These are phyloP conservation scores for Dendrocincla tyrannina DNA, from an alignment of 2,797 vertebrate species.

Conservation along the genomic window DNA sequence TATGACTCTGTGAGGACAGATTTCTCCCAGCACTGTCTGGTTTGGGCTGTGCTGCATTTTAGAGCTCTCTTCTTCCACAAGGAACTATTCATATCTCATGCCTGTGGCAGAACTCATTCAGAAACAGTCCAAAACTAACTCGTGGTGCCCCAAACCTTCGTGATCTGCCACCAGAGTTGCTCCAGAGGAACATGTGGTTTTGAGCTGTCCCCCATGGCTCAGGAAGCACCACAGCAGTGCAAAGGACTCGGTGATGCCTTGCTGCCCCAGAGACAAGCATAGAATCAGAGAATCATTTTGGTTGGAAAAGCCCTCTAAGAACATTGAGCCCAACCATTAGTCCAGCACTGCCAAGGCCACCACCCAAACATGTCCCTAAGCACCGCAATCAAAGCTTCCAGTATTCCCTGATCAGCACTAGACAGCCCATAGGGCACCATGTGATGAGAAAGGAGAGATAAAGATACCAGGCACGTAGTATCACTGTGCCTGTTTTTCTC, in stretches of 20 bases:
- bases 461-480: not conserved
- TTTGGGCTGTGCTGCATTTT: not conserved
- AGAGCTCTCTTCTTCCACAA: not conserved
- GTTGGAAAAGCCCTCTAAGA: not conserved
- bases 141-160: not conserved
- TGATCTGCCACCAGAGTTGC: not conserved
- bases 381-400: not conserved
- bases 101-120: not conserved
- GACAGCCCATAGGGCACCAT: not conserved
- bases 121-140: not conserved
- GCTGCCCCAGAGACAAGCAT: not conserved
- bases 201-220: not conserved
- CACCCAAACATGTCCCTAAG: not conserved
- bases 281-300: too few relatives aligned
- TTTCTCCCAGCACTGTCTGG: not conserved
- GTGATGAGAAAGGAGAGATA: not conserved
- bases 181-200: not conserved
- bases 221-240: not conserved
- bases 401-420: not conserved
- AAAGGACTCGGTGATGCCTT: not conserved
- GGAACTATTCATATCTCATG: not conserved
- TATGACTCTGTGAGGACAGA: not conserved
- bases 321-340: accelerated
- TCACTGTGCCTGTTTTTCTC: not conserved
- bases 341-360: not conserved